These are phyloP conservation scores for Geotrypetes seraphini DNA, from an alignment of 2,797 vertebrate species.

Conservation along the genomic window DNA sequence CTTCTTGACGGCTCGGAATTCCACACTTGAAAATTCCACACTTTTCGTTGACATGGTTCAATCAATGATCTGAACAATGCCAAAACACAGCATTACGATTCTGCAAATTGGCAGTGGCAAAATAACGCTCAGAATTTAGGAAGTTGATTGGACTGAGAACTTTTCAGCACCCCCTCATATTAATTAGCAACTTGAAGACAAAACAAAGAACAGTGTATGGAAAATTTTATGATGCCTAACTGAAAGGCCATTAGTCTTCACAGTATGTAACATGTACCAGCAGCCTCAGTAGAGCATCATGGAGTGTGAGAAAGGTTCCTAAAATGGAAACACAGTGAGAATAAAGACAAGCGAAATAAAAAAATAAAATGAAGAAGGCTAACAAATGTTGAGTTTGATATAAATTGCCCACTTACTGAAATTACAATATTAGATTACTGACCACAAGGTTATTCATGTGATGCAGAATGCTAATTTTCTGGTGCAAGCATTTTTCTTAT, in stretches of 20 bases:
- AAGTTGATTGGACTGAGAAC: no score
- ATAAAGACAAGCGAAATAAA: not conserved
- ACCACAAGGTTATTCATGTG: not conserved
- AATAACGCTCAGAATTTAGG: no score
- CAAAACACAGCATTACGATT: no score
- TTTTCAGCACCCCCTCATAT: not conserved
- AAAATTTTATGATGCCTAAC: constrained; percentile 21
- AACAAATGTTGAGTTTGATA: not conserved
- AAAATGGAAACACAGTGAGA: not conserved
- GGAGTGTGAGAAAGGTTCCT: not conserved
- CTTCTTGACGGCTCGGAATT: no score
- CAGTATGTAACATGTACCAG: constrained; percentile 3
- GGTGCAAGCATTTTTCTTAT: not conserved
- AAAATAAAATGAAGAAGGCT: constrained; percentile 7
- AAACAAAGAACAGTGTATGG: constrained; percentile 7
- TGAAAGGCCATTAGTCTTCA: constrained; percentile 24
- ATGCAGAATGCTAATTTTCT: constrained; percentile 2
- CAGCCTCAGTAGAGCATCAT: not conserved
- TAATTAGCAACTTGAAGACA: constrained; percentile 4
- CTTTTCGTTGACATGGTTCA: no score
- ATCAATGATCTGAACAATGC: no score
- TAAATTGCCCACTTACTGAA: constrained; percentile 11
- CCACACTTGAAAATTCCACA: no score
- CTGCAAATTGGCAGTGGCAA: no score
- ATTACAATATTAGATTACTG: constrained; percentile 4